phyloP scores from a whole-genome alignment of 1,140 invertebrate species.

The Pachyrhynchus sulphureomaculatus region DNA sequence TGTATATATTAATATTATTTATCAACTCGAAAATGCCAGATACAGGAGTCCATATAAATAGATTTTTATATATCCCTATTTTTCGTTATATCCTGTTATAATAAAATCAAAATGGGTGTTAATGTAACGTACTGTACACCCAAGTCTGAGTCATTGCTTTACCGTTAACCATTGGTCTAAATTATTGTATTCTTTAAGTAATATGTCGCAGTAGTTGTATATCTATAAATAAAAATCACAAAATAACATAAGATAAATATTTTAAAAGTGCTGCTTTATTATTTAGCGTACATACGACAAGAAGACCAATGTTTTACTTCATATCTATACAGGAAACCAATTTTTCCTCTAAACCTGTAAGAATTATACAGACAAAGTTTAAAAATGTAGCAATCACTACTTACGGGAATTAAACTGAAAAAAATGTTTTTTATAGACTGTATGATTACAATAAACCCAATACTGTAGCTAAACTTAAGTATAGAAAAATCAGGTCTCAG shows the following conservation, averaged over 20 bases:
- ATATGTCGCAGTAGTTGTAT: conserved; percentile 37
- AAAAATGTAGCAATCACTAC: too few species aligned
- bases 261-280: too few species aligned
- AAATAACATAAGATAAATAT: neutral
- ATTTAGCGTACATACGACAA: too few species aligned
- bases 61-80: conserved; percentile 1
- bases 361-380: too few species aligned
- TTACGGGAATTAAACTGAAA: too few species aligned
- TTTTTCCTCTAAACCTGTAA: too few species aligned
- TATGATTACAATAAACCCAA: too few species aligned
- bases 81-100: neutral
- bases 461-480: too few species aligned
- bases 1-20: neutral
- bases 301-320: too few species aligned
- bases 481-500: too few species aligned
- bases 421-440: too few species aligned
- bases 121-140: conserved; percentile 39
- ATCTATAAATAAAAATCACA: conserved; percentile 16
- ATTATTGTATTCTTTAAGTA: conserved; percentile 44
- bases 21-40: neutral
- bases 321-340: too few species aligned
- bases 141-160: conserved; percentile 42
- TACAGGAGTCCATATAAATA: neutral
- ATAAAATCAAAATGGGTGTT: neutral
- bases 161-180: conserved; percentile 33